Evolutionary conservation across 2,113 vertebrate genomes (phyloP).

Genomic region (Ia io): DNA sequence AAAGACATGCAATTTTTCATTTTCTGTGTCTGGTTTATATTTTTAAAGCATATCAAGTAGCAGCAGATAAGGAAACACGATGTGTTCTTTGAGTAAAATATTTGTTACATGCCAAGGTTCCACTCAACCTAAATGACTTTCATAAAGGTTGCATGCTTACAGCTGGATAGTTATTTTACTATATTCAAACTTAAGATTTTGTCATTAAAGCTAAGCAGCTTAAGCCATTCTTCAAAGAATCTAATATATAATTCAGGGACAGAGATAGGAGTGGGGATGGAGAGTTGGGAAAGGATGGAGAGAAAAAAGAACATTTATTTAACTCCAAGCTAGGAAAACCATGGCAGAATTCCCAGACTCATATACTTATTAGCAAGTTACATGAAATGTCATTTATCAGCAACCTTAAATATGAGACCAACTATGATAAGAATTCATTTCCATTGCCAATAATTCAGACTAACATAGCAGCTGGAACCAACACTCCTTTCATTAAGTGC

Average conservation of each 20-base stretch:
- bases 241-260: not conserved
- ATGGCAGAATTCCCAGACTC: conserved; percentile 12
- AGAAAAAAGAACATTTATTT: not conserved
- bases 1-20: conserved; percentile 68
- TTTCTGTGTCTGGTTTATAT: conserved; percentile 44
- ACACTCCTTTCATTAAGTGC: conserved; percentile 12
- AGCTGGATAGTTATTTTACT: conserved; percentile 9
- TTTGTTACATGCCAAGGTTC: conserved; percentile 38
- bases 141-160: conserved; percentile 28
- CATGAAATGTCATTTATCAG: conserved; percentile 28
- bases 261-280: not conserved
- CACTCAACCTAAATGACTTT: conserved; percentile 19
- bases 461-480: conserved; percentile 26
- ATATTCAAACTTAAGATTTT: conserved; percentile 37
- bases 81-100: conserved; percentile 32
- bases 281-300: not conserved
- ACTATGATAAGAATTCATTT: conserved; percentile 55
- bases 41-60: conserved; percentile 53
- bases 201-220: not conserved
- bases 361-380: conserved; percentile 11
- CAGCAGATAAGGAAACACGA: conserved; percentile 45
- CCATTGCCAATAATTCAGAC: not conserved
- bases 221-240: not conserved
- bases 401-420: conserved; percentile 32
- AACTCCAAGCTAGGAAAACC: conserved; percentile 10